Evolutionary conservation across 2,113 vertebrate species (phyloP).

Genomic region (Scomber japonicus): DNA sequence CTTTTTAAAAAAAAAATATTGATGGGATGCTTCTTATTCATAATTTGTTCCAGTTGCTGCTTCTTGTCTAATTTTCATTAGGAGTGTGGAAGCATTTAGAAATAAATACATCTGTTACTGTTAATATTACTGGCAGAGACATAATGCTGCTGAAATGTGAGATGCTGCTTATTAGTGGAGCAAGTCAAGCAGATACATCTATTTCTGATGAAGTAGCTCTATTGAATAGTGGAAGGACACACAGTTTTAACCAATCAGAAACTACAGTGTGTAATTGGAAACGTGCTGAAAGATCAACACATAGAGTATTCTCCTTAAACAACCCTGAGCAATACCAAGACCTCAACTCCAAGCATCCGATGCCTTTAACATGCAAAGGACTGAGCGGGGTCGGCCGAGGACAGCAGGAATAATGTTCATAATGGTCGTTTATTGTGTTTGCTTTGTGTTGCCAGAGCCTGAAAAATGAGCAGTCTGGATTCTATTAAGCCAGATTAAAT

Average conservation of each 20-base stretch:
- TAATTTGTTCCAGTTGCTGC: too few relatives aligned
- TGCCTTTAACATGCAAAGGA: neutral
- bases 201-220: too few relatives aligned
- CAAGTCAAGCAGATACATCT: neutral
- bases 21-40: too few relatives aligned
- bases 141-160: neutral
- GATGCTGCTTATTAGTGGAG: too few relatives aligned
- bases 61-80: neutral
- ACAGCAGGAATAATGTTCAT: constrained; percentile 21
- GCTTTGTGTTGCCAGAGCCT: constrained; percentile 40
- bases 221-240: too few relatives aligned
- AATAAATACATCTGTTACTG: neutral
- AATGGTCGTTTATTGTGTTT: constrained; percentile 37
- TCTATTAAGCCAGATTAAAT: constrained; percentile 60
- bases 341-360: neutral
- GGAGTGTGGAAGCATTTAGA: too few relatives aligned
- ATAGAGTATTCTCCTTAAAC: neutral
- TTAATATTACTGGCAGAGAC: neutral
- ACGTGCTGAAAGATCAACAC: neutral
- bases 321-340: neutral
- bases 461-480: constrained; percentile 48
- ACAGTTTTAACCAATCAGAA: too few relatives aligned
- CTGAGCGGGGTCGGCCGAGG: constrained; percentile 1
- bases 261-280: too few relatives aligned
- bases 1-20: too few relatives aligned